Base-by-base conservation (phyloP, 2,113 vertebrate species). In the Chrysemys picta region DNA sequence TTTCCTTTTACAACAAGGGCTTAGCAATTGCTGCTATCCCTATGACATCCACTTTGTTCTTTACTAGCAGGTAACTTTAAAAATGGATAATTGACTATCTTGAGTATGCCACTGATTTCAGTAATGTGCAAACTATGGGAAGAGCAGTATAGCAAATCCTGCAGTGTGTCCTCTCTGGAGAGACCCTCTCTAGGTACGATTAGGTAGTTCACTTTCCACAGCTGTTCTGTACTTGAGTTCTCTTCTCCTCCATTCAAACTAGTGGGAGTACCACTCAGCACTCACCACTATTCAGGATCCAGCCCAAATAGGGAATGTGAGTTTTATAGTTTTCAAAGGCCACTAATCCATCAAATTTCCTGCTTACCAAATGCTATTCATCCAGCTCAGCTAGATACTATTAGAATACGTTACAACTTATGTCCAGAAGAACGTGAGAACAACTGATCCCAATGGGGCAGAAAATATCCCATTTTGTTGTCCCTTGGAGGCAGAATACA, bases 401-500 rank as follows among this genome's bases (percentile, higher is more conserved):
- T 85, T 90, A 53, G 87, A n/a, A 17, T 35, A 11, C 6, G 82
- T 4, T 8, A 59, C 2, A 54, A 6, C 81, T 92, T 88, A 53
- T 84, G 75, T 38, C 49, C 52, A 82, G 72, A 84, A 95, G 50
- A 89, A 95, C 13, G 82, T 38, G 13, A 93, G 94, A 92, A 89
- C 13, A 27, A 38, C 52, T 47, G 75, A 47, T 76, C 38, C 38
- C 38, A 76, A 12, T 13, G 38, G 22, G 25, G 24, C 10, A 78
- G 84, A 0, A 25, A 42, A 17, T 52, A 50, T 94, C 4, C 45
- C 17, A 19, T 31, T 16, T 56, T 59, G 3, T 5, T n/a, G 80
- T 84, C 88, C 42, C 56, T 93, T 84, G 9, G 42, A 82, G 24
- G 35, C 76, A 31, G 29, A 82, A 72, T 47, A 35, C 42, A 79